Conservation (phyloP, 2,797 vertebrate species). For the Chelon labrosus region DNA sequence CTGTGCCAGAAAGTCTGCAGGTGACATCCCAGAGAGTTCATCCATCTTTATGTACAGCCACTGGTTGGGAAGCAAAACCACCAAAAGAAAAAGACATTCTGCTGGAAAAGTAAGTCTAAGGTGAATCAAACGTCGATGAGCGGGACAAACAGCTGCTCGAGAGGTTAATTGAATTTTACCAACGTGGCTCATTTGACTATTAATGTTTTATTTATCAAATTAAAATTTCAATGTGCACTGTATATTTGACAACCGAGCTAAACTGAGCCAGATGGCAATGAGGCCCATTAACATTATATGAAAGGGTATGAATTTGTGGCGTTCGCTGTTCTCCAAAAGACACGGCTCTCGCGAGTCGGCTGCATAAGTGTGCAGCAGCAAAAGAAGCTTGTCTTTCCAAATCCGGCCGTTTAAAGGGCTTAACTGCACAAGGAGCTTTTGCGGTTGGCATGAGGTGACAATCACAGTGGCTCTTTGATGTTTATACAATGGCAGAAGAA, state of each 20-base stretch:
- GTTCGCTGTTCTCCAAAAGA: conserved; percentile 24
- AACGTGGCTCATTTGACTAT: conserved; percentile 8
- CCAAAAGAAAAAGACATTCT: no score
- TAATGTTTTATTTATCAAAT: conserved; percentile 9
- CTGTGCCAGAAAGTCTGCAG: no score
- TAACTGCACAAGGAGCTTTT: conserved; percentile 68
- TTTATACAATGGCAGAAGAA: conserved; percentile 24
- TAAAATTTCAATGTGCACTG: not conserved
- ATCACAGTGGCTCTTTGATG: conserved; percentile 48
- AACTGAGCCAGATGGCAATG: not conserved
- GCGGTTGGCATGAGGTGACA: conserved; percentile 44
- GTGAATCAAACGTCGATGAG: not conserved
- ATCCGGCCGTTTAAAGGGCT: conserved; percentile 69
- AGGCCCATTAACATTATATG: not conserved
- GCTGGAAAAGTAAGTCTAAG: no score
- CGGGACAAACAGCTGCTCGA: not conserved
- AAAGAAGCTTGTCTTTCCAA: conserved; percentile 69
- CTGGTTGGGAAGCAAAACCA: no score
- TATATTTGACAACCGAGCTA: not conserved
- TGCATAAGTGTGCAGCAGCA: conserved; percentile 39
- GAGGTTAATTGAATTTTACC: conserved; percentile 2
- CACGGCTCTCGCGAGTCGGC: conserved; percentile 36
- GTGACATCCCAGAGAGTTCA: no score
- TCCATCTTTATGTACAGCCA: no score
- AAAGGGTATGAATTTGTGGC: conserved; percentile 34